Evolutionary conservation across 1,140 invertebrate genomes (phyloP).

Genomic region (Gryon sp.): DNA sequence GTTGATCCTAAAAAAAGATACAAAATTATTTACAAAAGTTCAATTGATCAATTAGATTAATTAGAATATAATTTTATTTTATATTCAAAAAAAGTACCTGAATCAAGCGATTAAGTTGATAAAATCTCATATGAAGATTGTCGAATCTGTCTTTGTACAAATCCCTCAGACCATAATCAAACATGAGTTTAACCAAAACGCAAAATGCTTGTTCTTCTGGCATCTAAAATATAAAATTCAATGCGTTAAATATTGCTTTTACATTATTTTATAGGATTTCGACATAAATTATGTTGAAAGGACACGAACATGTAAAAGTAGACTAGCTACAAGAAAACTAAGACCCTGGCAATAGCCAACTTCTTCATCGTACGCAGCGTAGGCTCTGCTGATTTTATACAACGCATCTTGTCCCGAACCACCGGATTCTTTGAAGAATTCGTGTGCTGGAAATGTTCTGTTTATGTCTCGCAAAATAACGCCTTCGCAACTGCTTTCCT

Average conservation of each 20-base stretch:
- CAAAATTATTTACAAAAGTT: slow-evolving; percentile 2
- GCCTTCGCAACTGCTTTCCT: slow-evolving; percentile 93
- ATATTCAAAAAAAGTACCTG: slow-evolving; percentile 82
- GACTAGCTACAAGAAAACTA: slow-evolving; percentile 96
- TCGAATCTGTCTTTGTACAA: slow-evolving; percentile 98
- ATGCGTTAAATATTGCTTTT: too few species aligned
- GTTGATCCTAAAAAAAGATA: slow-evolving; percentile 86
- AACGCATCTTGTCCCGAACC: slow-evolving; percentile 96
- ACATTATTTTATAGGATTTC: too few species aligned
- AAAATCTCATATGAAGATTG: slow-evolving; percentile 95
- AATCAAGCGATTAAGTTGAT: slow-evolving; percentile 97
- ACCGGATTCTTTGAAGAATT: slow-evolving; percentile 96
- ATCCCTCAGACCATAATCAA: slow-evolving; percentile 95
- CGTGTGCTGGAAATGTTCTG: slow-evolving; percentile 98
- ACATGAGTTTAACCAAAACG: slow-evolving; percentile 98
- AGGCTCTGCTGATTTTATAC: slow-evolving; percentile 97
- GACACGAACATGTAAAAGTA: slow-evolving; percentile 93
- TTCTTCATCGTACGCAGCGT: slow-evolving; percentile 97
- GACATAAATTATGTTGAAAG: too few species aligned
- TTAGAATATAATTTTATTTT: slow-evolving; percentile 6
- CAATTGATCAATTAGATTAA: too few species aligned
- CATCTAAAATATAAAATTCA: slow-evolving; percentile 95
- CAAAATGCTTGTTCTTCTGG: slow-evolving; percentile 99
- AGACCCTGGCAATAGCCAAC: slow-evolving; percentile 99
- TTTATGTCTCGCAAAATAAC: slow-evolving; percentile 98